Evolutionary conservation across 2,888 invertebrate species (phyloP).

Genomic region (Tiphia femorata): DNA sequence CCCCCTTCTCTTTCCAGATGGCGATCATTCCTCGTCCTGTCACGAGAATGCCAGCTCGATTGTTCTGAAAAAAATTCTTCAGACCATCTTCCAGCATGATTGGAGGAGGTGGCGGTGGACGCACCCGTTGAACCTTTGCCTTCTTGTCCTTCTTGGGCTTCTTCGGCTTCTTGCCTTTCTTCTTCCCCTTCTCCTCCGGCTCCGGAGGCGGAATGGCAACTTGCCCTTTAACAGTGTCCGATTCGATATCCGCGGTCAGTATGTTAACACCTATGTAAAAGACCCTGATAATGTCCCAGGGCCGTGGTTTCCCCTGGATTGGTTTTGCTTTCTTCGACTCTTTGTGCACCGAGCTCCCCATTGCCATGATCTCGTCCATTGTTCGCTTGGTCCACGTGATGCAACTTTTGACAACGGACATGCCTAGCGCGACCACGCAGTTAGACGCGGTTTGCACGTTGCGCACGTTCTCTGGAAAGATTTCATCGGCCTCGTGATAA

Average conservation of each 20-base stretch:
- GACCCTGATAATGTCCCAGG: constrained; percentile 55
- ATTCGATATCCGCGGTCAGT: constrained; percentile 55
- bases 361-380: constrained; percentile 59
- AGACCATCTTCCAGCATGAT: constrained; percentile 55
- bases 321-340: constrained; percentile 45
- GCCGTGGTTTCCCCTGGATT: constrained; percentile 36
- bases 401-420: constrained; percentile 59
- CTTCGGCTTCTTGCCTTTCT: constrained; percentile 29
- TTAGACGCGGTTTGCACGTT: constrained; percentile 57
- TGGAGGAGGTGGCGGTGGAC: constrained; percentile 45
- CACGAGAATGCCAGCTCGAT: constrained; percentile 57
- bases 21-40: constrained; percentile 51
- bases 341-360: constrained; percentile 50
- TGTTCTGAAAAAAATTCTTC: constrained; percentile 52
- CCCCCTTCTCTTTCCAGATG: constrained; percentile 59
- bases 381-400: constrained; percentile 61
- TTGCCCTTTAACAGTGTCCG: constrained; percentile 47
- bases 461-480: constrained; percentile 53
- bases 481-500: constrained; percentile 54
- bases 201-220: constrained; percentile 50
- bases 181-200: constrained; percentile 48
- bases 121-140: constrained; percentile 18
- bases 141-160: constrained; percentile 15
- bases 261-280: constrained; percentile 61
- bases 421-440: constrained; percentile 57